phyloP scores from a whole-genome alignment of 2,113 vertebrate species.

The Neogale vison region DNA sequence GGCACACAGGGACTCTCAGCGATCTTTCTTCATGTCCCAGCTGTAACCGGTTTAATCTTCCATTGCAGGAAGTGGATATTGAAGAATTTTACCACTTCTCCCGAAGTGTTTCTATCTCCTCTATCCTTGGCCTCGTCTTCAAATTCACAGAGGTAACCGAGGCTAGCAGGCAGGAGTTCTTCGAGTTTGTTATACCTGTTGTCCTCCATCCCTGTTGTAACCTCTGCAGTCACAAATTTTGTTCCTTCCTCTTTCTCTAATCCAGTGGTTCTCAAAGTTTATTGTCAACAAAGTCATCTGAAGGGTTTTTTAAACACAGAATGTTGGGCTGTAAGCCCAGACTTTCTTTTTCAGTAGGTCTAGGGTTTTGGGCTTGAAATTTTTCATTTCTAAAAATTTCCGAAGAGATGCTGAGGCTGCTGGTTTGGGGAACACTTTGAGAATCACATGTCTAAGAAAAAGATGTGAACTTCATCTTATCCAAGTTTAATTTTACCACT shows the following conservation, averaged over 20 bases:
- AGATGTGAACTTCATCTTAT: neutral
- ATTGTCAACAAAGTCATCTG: neutral
- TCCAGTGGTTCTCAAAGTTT: neutral
- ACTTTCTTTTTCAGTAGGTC: neutral
- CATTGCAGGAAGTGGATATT: no score
- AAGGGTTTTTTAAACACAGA: neutral
- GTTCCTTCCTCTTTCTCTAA: neutral
- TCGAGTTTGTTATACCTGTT: neutral
- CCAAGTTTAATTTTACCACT: neutral
- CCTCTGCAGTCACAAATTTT: neutral
- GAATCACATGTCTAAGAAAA: neutral
- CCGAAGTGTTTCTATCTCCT: neutral
- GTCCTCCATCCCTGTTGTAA: accelerated
- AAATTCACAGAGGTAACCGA: neutral
- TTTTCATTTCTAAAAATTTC: neutral
- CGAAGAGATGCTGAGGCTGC: neutral
- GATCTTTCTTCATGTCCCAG: neutral
- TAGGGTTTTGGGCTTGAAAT: neutral
- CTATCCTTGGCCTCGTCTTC: neutral
- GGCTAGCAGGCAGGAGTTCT: neutral
- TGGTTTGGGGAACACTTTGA: neutral
- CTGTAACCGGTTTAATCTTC: neutral
- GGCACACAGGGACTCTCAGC: neutral
- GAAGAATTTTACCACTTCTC: neutral
- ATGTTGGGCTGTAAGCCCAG: neutral